These are phyloP conservation scores for Sebastes nivosus DNA, from an alignment of 2,797 vertebrate genomes.

Conservation along the genomic window DNA sequence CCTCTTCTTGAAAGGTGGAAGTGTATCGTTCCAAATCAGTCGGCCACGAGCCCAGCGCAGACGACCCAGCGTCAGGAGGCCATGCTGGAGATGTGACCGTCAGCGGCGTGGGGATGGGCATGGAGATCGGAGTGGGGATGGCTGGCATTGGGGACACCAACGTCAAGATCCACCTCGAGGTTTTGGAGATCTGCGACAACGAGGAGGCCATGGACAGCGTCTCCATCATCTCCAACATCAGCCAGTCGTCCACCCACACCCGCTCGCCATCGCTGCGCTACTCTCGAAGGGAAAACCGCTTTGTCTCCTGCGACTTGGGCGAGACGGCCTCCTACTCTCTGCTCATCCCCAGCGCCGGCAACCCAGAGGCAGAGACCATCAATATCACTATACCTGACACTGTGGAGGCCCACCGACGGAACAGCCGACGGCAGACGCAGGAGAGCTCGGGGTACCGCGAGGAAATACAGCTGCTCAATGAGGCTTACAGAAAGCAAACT, in stretches of 20 bases:
- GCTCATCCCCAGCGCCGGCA: slow-evolving; percentile 89
- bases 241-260: slow-evolving; percentile 93
- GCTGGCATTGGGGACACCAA: slow-evolving; percentile 86
- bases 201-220: slow-evolving; percentile 97
- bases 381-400: slow-evolving; percentile 98
- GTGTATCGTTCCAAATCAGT: slow-evolving; percentile 98
- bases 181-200: slow-evolving; percentile 97
- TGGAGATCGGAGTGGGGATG: slow-evolving; percentile 61
- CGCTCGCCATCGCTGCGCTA: slow-evolving; percentile 95
- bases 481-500: slow-evolving; percentile 89
- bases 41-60: slow-evolving; percentile 92
- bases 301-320: slow-evolving; percentile 94
- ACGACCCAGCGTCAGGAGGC: slow-evolving; percentile 77
- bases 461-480: slow-evolving; percentile 95
- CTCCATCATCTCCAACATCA: slow-evolving; percentile 98
- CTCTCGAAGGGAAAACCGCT: slow-evolving; percentile 94
- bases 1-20: slow-evolving; percentile 81
- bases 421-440: slow-evolving; percentile 88
- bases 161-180: slow-evolving; percentile 97
- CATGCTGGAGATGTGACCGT: slow-evolving; percentile 47
- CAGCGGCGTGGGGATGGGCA: slow-evolving; percentile 53
- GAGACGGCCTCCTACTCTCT: slow-evolving; percentile 97
- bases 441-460: slow-evolving; percentile 90
- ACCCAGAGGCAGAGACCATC: slow-evolving; percentile 86
- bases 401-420: slow-evolving; percentile 94